Evolutionary conservation across 2,888 invertebrate species (phyloP).

Genomic region (Bellardia bayeri): DNA sequence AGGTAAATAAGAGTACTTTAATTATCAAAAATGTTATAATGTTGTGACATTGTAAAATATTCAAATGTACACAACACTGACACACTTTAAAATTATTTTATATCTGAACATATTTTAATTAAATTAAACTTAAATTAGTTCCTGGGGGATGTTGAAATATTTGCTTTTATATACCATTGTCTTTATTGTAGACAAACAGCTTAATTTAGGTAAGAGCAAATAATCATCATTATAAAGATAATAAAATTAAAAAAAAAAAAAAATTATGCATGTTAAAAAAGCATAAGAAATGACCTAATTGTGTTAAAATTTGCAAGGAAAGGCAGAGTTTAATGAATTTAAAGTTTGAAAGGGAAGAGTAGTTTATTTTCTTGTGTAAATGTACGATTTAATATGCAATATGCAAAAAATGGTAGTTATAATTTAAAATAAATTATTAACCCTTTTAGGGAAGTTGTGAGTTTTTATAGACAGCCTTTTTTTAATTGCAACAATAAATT

Average conservation of each 20-base stretch:
- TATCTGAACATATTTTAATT: constrained; percentile 4
- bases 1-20: not conserved
- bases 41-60: constrained; percentile 19
- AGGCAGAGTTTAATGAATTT: not conserved
- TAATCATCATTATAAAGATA: constrained; percentile 3
- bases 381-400: no score
- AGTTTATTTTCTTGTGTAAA: not conserved
- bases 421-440: no score
- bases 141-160: constrained; percentile 25
- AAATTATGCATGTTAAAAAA: not conserved
- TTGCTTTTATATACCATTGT: not conserved
- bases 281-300: not conserved
- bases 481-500: no score
- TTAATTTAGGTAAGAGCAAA: not conserved
- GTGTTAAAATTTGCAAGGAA: not conserved
- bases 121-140: constrained; percentile 40
- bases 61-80: not conserved
- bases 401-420: no score
- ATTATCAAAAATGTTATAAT: not conserved
- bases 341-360: not conserved
- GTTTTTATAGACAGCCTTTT: no score
- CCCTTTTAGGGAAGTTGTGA: no score
- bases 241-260: not conserved
- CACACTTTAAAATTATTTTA: not conserved
- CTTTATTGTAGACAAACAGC: constrained; percentile 5